Conservation (phyloP, 2,113 vertebrate species). For the Ictidomys tridecemlineatus region DNA sequence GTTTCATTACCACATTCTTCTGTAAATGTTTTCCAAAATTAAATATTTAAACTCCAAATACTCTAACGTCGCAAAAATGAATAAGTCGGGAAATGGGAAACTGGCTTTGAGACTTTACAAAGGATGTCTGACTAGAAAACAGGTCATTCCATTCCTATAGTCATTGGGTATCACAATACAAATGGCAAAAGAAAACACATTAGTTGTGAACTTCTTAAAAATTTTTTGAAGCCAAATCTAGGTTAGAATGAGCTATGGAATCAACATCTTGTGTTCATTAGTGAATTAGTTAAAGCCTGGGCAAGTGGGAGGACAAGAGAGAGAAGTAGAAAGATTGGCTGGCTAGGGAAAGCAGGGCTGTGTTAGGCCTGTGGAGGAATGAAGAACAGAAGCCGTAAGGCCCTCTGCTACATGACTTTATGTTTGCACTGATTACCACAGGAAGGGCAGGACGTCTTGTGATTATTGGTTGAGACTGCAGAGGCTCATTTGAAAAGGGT, state of each 20-base stretch:
- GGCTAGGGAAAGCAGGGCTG: neutral
- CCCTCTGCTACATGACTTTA: neutral
- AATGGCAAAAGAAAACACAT: neutral
- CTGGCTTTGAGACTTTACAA: neutral
- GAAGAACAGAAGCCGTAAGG: neutral
- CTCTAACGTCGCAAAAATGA: neutral
- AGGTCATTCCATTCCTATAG: neutral
- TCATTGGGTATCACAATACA: neutral
- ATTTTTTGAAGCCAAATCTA: neutral
- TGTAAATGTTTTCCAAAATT: slow-evolving; percentile 8
- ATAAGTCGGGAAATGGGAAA: neutral
- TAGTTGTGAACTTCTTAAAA: neutral
- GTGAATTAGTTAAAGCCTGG: neutral
- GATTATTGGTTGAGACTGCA: neutral
- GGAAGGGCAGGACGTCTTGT: neutral
- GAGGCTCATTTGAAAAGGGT: neutral
- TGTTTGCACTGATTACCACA: neutral
- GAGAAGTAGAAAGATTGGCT: neutral
- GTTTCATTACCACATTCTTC: neutral
- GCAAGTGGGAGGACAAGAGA: neutral
- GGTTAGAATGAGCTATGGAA: neutral
- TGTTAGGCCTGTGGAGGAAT: neutral
- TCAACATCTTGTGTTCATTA: neutral
- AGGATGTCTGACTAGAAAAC: neutral
- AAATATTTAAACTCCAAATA: slow-evolving; percentile 10